Evolutionary conservation across 2,113 vertebrate genomes (phyloP).

Genomic region (Sclerurus mexicanus): DNA sequence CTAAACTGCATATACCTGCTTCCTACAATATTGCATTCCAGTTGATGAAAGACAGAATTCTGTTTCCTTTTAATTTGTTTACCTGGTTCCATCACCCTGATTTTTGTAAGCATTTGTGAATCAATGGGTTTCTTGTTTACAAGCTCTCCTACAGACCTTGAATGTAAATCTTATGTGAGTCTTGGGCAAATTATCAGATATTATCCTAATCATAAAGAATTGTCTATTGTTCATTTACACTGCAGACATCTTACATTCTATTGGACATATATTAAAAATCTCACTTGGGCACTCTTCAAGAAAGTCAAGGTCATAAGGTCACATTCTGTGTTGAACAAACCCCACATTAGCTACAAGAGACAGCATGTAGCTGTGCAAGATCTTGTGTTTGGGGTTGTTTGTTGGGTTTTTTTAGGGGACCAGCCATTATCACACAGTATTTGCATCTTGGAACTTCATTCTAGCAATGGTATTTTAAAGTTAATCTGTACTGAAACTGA

Average conservation of each 20-base stretch:
- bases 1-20: not conserved
- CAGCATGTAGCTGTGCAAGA: not conserved
- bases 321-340: slow-evolving; percentile 46
- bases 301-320: slow-evolving; percentile 34
- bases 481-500: not conserved
- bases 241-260: not conserved
- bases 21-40: not conserved
- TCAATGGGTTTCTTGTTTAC: not conserved
- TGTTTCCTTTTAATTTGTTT: not conserved
- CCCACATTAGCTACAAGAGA: not conserved
- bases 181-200: not conserved
- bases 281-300: not conserved
- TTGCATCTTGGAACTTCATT: not conserved
- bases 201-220: not conserved
- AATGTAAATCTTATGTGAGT: not conserved
- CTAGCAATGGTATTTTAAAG: not conserved
- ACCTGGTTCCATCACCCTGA: not conserved
- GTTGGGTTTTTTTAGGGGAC: not conserved
- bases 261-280: not conserved
- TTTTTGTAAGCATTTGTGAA: not conserved
- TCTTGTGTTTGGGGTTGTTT: not conserved
- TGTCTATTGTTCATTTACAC: not conserved
- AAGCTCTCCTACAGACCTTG: not conserved
- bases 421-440: not conserved
- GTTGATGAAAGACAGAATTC: not conserved